These are phyloP conservation scores for Origma solitaria DNA, from an alignment of 2,113 vertebrate species.

Conservation along the genomic window DNA sequence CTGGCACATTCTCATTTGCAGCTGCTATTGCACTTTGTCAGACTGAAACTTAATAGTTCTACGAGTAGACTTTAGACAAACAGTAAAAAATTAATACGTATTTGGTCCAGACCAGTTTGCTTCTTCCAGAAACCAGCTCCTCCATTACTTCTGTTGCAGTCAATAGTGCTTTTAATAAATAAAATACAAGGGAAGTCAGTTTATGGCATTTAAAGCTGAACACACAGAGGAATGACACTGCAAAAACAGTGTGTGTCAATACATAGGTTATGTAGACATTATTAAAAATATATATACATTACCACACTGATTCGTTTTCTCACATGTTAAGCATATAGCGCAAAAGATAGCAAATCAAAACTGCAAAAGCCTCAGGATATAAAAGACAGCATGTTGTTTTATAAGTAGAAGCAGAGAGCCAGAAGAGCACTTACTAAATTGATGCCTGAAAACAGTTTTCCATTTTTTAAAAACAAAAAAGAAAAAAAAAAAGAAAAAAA, in stretches of 20 bases:
- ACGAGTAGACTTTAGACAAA: not conserved
- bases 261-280: not conserved
- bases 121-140: not conserved
- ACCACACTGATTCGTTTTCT: not conserved
- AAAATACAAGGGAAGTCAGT: not conserved
- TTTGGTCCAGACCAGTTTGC: not conserved
- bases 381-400: not conserved
- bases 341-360: not conserved
- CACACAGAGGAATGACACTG: conserved; percentile 17
- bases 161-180: not conserved
- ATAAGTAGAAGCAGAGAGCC: not conserved
- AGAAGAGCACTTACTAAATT: conserved; percentile 41
- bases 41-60: not conserved
- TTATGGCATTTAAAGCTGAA: not conserved
- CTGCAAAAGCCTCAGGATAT: conserved; percentile 9
- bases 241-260: conserved; percentile 3
- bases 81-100: not conserved
- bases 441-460: conserved; percentile 24
- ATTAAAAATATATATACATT: not conserved
- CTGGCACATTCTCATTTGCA: not conserved
- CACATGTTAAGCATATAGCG: not conserved
- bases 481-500: not conserved
- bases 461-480: not conserved
- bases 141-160: not conserved
- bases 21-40: not conserved